Evolutionary conservation across 2,797 vertebrate species (phyloP).

Genomic region (Rhodeus uyekii): DNA sequence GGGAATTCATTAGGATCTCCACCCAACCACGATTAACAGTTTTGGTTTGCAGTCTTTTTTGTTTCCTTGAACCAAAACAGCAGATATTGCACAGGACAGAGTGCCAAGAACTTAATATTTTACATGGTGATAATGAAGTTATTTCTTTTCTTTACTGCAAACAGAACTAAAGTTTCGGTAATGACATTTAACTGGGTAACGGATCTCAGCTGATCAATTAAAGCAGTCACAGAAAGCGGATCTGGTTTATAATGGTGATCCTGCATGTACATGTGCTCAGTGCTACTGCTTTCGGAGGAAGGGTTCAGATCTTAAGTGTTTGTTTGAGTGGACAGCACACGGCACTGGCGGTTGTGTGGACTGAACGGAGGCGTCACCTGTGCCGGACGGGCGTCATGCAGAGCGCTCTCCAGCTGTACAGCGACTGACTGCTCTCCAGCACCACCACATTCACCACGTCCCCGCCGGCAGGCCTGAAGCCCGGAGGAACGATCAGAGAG

Average conservation of each 20-base stretch:
- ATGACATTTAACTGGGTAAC: background rate
- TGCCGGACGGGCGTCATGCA: conserved; percentile 82
- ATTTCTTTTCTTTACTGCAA: background rate
- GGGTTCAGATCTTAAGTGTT: too few species aligned
- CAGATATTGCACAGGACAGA: background rate
- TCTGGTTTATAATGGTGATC: too few species aligned
- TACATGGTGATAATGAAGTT: background rate
- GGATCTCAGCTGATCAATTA: too few species aligned
- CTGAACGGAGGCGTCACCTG: conserved; percentile 73
- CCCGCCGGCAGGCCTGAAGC: conserved; percentile 77
- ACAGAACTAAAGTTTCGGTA: background rate
- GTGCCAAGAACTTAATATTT: background rate
- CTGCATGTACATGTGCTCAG: too few species aligned
- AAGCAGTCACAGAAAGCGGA: too few species aligned
- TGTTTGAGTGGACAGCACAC: too few species aligned
- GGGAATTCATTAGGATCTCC: too few species aligned
- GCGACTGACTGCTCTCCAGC: conserved; percentile 91
- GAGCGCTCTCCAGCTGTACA: conserved; percentile 90
- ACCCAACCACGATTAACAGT: too few species aligned
- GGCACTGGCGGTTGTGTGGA: too few species aligned
- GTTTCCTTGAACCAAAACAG: background rate
- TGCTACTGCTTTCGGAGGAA: too few species aligned
- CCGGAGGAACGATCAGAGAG: conserved; percentile 81
- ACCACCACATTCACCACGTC: conserved; percentile 87
- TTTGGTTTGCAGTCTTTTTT: too few species aligned